Conservation (phyloP, 2,113 vertebrate species). For the Bos indicus region DNA sequence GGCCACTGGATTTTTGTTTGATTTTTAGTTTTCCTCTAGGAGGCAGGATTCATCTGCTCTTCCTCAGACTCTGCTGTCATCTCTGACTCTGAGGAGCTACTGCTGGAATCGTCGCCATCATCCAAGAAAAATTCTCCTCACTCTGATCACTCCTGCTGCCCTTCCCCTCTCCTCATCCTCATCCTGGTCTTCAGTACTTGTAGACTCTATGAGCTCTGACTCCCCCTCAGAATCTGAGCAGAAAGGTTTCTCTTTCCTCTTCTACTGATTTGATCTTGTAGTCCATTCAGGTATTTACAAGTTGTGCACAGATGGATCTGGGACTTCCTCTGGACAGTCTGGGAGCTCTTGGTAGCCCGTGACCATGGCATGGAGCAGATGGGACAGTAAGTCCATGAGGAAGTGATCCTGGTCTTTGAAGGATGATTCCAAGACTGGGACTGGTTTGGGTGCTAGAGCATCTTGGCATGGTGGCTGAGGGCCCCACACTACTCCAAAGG, state of each 20-base stretch:
- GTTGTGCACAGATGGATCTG: slow-evolving; percentile 93
- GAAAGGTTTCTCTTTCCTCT: slow-evolving; percentile 95
- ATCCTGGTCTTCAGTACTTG: slow-evolving; percentile 84
- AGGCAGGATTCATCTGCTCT: slow-evolving; percentile 60
- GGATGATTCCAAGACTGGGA: slow-evolving; percentile 91
- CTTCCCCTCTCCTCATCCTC: slow-evolving; percentile 81
- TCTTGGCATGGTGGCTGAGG: slow-evolving; percentile 93
- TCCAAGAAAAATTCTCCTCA: slow-evolving; percentile 82
- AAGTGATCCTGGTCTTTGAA: slow-evolving; percentile 98
- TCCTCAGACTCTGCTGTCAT: slow-evolving; percentile 83
- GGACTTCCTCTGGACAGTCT: slow-evolving; percentile 90
- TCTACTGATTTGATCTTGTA: slow-evolving; percentile 92
- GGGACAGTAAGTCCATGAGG: slow-evolving; percentile 93
- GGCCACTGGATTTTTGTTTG: slow-evolving; percentile 59
- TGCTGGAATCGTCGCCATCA: slow-evolving; percentile 85
- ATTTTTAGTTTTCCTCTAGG: slow-evolving; percentile 66
- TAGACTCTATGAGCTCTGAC: slow-evolving; percentile 91
- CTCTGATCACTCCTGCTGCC: slow-evolving; percentile 87
- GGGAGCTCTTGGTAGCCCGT: slow-evolving; percentile 95
- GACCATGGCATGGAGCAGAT: slow-evolving; percentile 94
- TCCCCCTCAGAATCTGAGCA: slow-evolving; percentile 95
- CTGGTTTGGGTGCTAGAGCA: slow-evolving; percentile 92
- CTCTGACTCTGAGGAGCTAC: slow-evolving; percentile 86
- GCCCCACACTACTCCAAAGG: slow-evolving; percentile 92
- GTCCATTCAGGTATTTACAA: slow-evolving; percentile 97